Base-by-base conservation (phyloP, 2,797 vertebrate genomes). In the Sparidentex hasta region DNA sequence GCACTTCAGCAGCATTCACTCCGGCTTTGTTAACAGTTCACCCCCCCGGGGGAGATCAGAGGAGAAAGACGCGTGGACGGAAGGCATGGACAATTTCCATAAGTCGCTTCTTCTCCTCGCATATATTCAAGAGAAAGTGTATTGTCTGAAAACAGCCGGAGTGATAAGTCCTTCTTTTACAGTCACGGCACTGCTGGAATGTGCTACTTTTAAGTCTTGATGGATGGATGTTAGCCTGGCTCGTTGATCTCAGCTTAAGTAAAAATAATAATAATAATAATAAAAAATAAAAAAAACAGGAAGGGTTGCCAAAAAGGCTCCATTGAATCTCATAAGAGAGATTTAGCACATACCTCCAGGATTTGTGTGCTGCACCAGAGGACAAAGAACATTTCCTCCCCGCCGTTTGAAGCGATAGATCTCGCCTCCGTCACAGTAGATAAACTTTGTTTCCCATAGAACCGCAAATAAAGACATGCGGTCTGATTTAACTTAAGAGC, bases 1-100 rank as follows among this genome's bases (percentile, higher is more conserved):
- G 55, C 83, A 90, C 83, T 88, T 83, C 67, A 84, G 83, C 66
- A 64, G 74, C 58, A 63, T 76, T 86, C 70, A 78, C 83, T 86
- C 66, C 21, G 51, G 71, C 63, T 86, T 90, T 87, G 83, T 86
- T 85, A 78, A 50, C 73, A 81, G 62, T 77, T 76, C 65, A 56
- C 72, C 64, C 33, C 77, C 83, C 66, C 27, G 20, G 65, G 46
- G 74, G 64, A 75, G 76, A 90, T 87, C 72, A 85, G 84, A 52
- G 44, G 61, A 79, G 57, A 47, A 64, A 78, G 62, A 81, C 5
- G 21, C 7, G 11, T 58, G 54, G 72, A 83, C 74, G 86, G 73
- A 68, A 78, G 51, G 62, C 72, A 63, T 2, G 72, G 78, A 81
- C 65, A 46, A 84, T 88, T 83, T 86, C 63, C 77, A 74, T 73